A percentile compares a stretch with the other conserved stretches of the same genome.
Evolutionary conservation across 2,888 invertebrate species (phyloP).

Genomic region (Melipona beecheii): DNA sequence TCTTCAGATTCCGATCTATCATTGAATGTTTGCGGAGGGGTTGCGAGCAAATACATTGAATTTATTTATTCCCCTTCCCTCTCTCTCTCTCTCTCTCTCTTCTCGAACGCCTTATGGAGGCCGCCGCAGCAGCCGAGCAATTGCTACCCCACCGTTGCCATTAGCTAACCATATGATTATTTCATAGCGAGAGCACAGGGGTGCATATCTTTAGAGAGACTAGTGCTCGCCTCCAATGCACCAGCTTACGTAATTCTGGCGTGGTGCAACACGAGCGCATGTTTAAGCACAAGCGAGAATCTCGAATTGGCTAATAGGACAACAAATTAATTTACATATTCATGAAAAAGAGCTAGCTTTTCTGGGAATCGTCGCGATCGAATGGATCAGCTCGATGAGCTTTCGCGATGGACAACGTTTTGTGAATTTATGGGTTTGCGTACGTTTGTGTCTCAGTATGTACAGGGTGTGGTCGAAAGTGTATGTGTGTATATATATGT

Average conservation of each 20-base stretch:
- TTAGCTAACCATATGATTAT: slow-evolving; percentile 85
- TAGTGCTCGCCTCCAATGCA: slow-evolving; percentile 31
- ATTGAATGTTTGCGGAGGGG: slow-evolving; percentile 82
- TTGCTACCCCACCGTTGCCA: slow-evolving; percentile 79
- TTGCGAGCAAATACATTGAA: slow-evolving; percentile 82
- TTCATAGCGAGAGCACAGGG: slow-evolving; percentile 81
- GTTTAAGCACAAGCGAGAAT: slow-evolving; percentile 32
- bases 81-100: neutral
- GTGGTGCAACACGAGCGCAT: slow-evolving; percentile 43
- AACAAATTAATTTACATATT: slow-evolving; percentile 55
- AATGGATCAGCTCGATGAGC: neutral
- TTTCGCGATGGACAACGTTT: neutral
- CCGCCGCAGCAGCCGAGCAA: slow-evolving; percentile 75
- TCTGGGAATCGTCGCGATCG: slow-evolving; percentile 24
- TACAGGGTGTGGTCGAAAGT: neutral
- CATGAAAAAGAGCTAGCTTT: slow-evolving; percentile 35
- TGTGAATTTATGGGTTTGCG: neutral
- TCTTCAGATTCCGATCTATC: slow-evolving; percentile 82
- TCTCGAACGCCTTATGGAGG: slow-evolving; percentile 67
- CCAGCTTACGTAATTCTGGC: slow-evolving; percentile 61
- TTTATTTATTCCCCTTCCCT: slow-evolving; percentile 82
- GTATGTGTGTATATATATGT: too few species aligned
- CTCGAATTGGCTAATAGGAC: slow-evolving; percentile 48
- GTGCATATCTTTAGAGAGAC: slow-evolving; percentile 76
- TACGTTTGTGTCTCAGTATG: too few species aligned